Evolutionary conservation across 2,888 invertebrate genomes (phyloP).

Genomic region (Parnassius smintheus): DNA sequence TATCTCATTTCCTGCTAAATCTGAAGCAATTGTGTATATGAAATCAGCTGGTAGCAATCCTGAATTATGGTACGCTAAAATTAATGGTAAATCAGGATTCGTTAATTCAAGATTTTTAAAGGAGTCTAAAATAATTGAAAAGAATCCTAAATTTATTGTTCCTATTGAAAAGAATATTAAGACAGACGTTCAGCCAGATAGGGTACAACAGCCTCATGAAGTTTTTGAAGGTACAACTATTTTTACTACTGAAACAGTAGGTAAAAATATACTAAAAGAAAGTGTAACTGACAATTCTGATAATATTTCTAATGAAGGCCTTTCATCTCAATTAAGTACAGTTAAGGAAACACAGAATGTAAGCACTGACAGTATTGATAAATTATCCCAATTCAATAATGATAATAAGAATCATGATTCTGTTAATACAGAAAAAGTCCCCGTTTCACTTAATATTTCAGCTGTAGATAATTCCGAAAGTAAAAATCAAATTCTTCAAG

Average conservation of each 20-base stretch:
- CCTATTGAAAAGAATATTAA: constrained; percentile 40
- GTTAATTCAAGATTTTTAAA: constrained; percentile 80
- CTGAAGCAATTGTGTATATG: constrained; percentile 83
- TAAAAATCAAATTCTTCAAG: background rate
- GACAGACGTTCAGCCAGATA: constrained; percentile 57
- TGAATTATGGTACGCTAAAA: constrained; percentile 86
- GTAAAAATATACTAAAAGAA: constrained; percentile 30
- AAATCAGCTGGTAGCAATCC: constrained; percentile 84
- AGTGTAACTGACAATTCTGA: constrained; percentile 37
- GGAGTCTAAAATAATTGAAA: constrained; percentile 80
- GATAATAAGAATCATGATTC: background rate
- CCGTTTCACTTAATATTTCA: constrained; percentile 7
- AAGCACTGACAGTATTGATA: constrained; percentile 29
- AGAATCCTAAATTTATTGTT: constrained; percentile 57
- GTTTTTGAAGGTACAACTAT: constrained; percentile 86
- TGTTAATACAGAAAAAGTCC: background rate
- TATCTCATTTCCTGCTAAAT: constrained; percentile 82
- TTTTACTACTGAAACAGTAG: constrained; percentile 55
- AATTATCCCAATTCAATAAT: constrained; percentile 18
- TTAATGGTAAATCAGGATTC: constrained; percentile 85
- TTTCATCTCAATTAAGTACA: constrained; percentile 20
- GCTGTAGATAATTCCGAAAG: background rate
- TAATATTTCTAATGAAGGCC: constrained; percentile 28
- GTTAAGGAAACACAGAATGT: constrained; percentile 30
- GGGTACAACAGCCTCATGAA: constrained; percentile 67